Evolutionary conservation across 1,140 invertebrate species (phyloP).

Genomic region (Archegozetes longisetosus): DNA sequence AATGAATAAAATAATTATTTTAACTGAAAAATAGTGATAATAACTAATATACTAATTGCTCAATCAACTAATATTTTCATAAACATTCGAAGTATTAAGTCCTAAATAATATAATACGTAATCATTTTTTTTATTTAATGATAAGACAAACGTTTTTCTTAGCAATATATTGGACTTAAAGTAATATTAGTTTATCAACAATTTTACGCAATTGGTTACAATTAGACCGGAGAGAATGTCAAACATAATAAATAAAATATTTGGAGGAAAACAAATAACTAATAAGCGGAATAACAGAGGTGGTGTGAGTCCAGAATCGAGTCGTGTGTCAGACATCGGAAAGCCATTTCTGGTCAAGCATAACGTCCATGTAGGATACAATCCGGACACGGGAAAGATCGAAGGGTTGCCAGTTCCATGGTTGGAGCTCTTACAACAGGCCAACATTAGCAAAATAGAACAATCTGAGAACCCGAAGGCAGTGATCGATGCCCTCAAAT

Average conservation of each 20-base stretch:
- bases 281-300: neutral
- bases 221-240: neutral
- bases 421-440: slow-evolving; percentile 58
- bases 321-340: slow-evolving; percentile 21
- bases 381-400: slow-evolving; percentile 53
- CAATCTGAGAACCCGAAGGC: slow-evolving; percentile 81
- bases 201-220: too few relatives aligned
- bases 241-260: neutral
- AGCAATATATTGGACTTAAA: too few relatives aligned
- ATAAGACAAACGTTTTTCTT: too few relatives aligned
- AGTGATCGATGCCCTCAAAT: slow-evolving; percentile 74
- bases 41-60: too few relatives aligned
- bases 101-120: too few relatives aligned
- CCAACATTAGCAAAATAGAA: slow-evolving; percentile 61
- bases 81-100: too few relatives aligned
- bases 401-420: slow-evolving; percentile 60
- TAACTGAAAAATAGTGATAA: too few relatives aligned
- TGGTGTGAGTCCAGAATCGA: neutral
- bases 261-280: neutral
- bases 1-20: too few relatives aligned
- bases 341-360: slow-evolving; percentile 40
- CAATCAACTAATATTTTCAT: too few relatives aligned
- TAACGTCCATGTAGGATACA: slow-evolving; percentile 60
- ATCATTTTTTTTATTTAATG: too few relatives aligned
- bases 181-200: too few relatives aligned